phyloP scores from a whole-genome alignment of 2,888 invertebrate species.

The Opisthograptis luteolata region DNA sequence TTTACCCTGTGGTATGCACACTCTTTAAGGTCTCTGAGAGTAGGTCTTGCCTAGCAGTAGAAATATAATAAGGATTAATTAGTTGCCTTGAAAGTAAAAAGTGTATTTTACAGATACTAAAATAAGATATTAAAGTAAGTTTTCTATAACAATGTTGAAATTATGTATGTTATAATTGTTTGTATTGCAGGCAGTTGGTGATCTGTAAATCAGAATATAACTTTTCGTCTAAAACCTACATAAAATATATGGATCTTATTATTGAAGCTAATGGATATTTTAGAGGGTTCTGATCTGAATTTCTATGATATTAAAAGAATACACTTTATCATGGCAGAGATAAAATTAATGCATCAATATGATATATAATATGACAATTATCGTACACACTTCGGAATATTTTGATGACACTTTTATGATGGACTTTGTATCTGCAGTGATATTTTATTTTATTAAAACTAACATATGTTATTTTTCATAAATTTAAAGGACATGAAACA shows the following conservation, averaged over 20 bases:
- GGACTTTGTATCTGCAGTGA: constrained; percentile 8
- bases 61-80: no score
- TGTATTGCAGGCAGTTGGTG: constrained; percentile 83
- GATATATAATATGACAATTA: constrained; percentile 6
- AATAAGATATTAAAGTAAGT: constrained; percentile 5
- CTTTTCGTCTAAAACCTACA: constrained; percentile 60
- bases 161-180: constrained; percentile 63
- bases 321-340: not conserved
- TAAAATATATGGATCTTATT: constrained; percentile 64
- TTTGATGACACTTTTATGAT: constrained; percentile 8
- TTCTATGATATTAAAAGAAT: constrained; percentile 38
- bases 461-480: not conserved
- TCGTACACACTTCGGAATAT: constrained; percentile 7
- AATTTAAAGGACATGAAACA: constrained; percentile 7
- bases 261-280: constrained; percentile 54
- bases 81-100: not conserved
- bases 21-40: no score
- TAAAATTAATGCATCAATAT: constrained; percentile 1
- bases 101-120: constrained; percentile 1
- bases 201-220: constrained; percentile 73
- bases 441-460: constrained; percentile 14
- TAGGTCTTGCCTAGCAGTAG: no score
- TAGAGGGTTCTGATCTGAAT: constrained; percentile 16
- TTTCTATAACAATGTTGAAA: not conserved
- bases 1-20: not conserved